Conservation (phyloP, 2,888 invertebrate genomes). For the Malthinus seriepunctatus region DNA sequence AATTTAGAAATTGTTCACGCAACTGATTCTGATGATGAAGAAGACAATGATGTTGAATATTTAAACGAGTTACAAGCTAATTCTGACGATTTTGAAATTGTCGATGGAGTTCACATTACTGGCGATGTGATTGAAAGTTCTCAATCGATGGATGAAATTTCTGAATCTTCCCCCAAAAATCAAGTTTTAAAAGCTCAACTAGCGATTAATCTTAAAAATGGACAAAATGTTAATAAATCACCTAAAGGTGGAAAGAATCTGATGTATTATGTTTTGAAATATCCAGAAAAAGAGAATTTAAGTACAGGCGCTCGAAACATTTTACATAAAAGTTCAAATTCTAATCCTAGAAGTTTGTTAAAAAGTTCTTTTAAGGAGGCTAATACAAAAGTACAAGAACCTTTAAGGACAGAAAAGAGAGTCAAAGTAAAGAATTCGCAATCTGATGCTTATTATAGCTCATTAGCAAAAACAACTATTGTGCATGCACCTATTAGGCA, state of each 20-base stretch:
- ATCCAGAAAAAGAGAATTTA: constrained; percentile 50
- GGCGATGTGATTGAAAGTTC: constrained; percentile 33
- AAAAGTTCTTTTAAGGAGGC: constrained; percentile 37
- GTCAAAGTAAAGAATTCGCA: constrained; percentile 36
- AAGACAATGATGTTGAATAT: constrained; percentile 12
- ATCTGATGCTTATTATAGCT: constrained; percentile 46
- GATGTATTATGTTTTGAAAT: constrained; percentile 42
- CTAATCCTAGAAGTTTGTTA: constrained; percentile 49
- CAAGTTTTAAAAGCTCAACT: constrained; percentile 17
- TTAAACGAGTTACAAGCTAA: constrained; percentile 16
- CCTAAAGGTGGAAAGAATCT: constrained; percentile 17
- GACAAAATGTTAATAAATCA: too few species aligned
- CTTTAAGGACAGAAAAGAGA: constrained; percentile 25
- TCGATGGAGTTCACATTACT: constrained; percentile 45
- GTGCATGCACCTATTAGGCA: constrained; percentile 49
- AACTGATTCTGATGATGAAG: background rate
- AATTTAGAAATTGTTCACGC: background rate
- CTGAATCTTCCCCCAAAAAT: constrained; percentile 7
- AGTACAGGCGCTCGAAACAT: constrained; percentile 32
- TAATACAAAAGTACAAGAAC: too few species aligned
- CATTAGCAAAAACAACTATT: constrained; percentile 49
- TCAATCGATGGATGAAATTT: background rate
- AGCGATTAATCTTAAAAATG: background rate
- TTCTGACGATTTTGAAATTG: constrained; percentile 41
- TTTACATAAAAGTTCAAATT: constrained; percentile 30